phyloP scores from a whole-genome alignment of 2,888 invertebrate genomes.

The Chaitophorus viminalis region DNA sequence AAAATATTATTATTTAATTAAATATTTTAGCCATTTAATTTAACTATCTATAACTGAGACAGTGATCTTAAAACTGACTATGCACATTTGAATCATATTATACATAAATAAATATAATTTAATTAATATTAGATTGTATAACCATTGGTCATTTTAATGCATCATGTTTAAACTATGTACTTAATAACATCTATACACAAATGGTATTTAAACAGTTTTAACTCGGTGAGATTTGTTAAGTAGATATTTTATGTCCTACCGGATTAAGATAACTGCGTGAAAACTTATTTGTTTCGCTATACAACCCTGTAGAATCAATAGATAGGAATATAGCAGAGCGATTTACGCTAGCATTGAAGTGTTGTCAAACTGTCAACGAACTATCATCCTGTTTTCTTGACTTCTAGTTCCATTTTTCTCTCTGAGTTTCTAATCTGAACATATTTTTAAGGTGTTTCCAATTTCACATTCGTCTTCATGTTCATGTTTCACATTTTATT shows the following conservation, averaged over 20 bases:
- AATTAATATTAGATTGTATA: too few relatives aligned
- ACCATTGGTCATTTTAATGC: too few relatives aligned
- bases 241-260: not conserved
- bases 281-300: not conserved
- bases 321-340: not conserved
- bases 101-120: too few relatives aligned
- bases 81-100: too few relatives aligned
- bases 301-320: not conserved
- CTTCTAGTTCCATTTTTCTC: not conserved
- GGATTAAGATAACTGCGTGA: slow-evolving; percentile 28
- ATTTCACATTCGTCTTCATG: not conserved
- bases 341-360: slow-evolving; percentile 8
- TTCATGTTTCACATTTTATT: not conserved
- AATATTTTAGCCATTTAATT: not conserved
- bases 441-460: not conserved
- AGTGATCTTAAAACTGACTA: not conserved
- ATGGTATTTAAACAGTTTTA: not conserved
- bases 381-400: not conserved
- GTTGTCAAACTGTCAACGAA: slow-evolving; percentile 1
- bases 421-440: not conserved
- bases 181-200: not conserved
- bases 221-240: not conserved
- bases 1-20: not conserved
- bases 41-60: not conserved
- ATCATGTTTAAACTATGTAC: not conserved